Base-by-base conservation (phyloP, 2,888 invertebrate genomes). In the Tetrapedia diversipes region DNA sequence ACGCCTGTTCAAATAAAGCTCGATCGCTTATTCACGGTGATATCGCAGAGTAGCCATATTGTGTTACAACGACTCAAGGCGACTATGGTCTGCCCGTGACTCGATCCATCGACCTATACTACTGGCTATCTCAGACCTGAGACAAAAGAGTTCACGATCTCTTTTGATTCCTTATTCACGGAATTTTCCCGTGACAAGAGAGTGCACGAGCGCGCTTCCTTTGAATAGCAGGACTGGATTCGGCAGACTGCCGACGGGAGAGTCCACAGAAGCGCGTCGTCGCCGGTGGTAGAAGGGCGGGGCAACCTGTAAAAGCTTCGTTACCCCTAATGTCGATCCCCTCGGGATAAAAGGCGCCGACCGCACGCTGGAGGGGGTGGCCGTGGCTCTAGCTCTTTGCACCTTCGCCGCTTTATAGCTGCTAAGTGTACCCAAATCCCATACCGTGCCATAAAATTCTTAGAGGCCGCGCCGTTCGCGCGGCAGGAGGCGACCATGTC, bases 381-480 rank as follows among this genome's bases (percentile, higher is more conserved):
- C 77, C 77, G 82, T 39, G 72, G 83, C 85, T n/a, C n/a, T 82
- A 82, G 81, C 87, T 89, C 90, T 88, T 90, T 90, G 88, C 90
- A 89, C 89, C 90, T 90, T 78, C 65, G 85, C 86, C 86, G 87
- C 87, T 90, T 90, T 90, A 90, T 86, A 86, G 87, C 86, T 81
- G 87, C 90, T 89, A 89, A 90, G 89, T 88, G 89, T 89, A 89
- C 88, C 89, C 88, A 87, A 89, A 90, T 90, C 88, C 86, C 88
- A 87, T 88, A 86, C 86, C 86, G 60, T 72, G 86, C 86, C 88
- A 87, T 89, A 89, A 87, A 89, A 86, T 86, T 81, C 77, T 82
- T 80, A 76, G 79, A 80, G 68, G 51, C 60, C 19, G 27, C 67
- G 61, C 66, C 70, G 73, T 57, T 73, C 76, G 77, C 80, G 71